Evolutionary conservation across 2,888 invertebrate species (phyloP).

Genomic region (Pandemis cinnamomeana): DNA sequence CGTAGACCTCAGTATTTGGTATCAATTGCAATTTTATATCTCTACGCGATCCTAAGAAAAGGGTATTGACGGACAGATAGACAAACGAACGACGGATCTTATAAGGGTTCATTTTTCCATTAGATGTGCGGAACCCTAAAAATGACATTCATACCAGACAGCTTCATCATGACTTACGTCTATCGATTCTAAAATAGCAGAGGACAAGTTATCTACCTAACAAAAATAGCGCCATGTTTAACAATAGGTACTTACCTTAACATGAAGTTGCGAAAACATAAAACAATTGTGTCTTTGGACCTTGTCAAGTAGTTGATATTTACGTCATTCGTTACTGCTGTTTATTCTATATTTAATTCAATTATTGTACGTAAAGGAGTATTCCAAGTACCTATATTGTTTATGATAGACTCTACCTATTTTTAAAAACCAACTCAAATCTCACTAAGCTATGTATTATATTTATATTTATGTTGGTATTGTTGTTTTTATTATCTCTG

Average conservation of each 20-base stretch:
- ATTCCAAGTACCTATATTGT: conserved; percentile 2
- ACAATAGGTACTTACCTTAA: background rate
- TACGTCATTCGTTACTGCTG: conserved; percentile 26
- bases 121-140: background rate
- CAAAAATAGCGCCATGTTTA: conserved; percentile 11
- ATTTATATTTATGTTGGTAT: too few species aligned
- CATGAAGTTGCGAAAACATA: conserved; percentile 5
- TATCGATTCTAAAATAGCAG: conserved; percentile 14
- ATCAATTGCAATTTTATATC: too few species aligned
- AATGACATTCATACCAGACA: background rate
- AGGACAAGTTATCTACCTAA: background rate
- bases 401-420: too few species aligned
- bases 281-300: background rate
- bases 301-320: conserved; percentile 9
- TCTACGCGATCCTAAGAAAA: too few species aligned
- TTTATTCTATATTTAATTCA: conserved; percentile 4
- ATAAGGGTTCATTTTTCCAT: too few species aligned
- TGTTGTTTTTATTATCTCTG: too few species aligned
- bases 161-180: background rate
- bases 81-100: too few species aligned
- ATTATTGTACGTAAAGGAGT: conserved; percentile 4
- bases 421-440: too few species aligned
- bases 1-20: too few species aligned
- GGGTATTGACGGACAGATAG: too few species aligned
- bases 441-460: too few species aligned